Conservation (phyloP, 2,797 vertebrate species). For the Chiloscyllium punctatum region DNA sequence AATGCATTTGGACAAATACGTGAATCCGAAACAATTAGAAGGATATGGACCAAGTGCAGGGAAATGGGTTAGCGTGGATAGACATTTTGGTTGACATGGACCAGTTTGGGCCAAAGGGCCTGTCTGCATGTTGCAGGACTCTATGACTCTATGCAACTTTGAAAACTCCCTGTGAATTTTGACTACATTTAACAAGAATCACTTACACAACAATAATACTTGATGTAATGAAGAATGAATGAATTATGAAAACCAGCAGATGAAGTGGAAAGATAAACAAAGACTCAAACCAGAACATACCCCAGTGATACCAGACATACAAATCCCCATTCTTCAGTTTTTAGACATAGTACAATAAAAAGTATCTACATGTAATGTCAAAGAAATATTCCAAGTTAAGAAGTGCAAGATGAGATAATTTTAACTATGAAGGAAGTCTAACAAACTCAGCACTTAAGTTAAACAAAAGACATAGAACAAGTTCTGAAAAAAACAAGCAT, state of each 20-base stretch:
- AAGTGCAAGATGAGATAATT: neutral
- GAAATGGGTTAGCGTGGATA: too few species aligned
- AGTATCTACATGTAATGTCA: neutral
- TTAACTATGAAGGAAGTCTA: neutral
- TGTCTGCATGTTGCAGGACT: too few species aligned
- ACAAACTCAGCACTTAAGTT: neutral
- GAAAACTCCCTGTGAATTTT: neutral
- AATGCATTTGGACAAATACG: too few species aligned
- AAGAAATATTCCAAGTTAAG: neutral
- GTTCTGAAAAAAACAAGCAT: neutral
- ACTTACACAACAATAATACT: neutral
- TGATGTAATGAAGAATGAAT: neutral
- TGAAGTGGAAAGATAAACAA: slow-evolving; percentile 11
- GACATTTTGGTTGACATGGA: too few species aligned
- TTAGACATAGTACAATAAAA: neutral
- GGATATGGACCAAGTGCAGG: too few species aligned
- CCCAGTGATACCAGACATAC: neutral
- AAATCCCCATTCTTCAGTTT: neutral
- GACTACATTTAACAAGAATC: neutral
- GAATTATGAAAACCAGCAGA: neutral
- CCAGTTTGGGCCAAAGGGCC: too few species aligned
- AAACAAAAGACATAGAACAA: neutral
- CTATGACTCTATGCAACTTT: neutral
- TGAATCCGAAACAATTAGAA: too few species aligned
- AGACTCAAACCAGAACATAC: neutral